phyloP scores from a whole-genome alignment of 1,140 invertebrate genomes.

The Aphelenchoides besseyi region DNA sequence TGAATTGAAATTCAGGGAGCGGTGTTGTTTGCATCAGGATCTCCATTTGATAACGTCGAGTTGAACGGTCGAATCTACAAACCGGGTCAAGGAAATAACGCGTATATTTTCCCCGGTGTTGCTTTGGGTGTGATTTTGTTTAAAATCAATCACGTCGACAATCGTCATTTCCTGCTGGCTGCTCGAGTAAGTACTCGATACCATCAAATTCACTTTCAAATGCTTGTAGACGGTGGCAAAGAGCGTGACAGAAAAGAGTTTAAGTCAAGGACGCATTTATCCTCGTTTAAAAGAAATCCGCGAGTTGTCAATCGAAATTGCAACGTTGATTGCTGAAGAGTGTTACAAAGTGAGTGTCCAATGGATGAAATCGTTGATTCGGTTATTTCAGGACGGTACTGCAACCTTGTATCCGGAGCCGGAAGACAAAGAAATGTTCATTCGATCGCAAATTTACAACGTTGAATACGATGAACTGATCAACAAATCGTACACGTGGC shows the following conservation, averaged over 20 bases:
- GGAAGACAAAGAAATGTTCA: conserved; percentile 66
- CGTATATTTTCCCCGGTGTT: conserved; percentile 91
- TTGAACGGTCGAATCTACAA: conserved; percentile 76
- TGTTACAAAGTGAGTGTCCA: no score
- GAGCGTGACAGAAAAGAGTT: conserved; percentile 76
- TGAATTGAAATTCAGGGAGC: conserved; percentile 70
- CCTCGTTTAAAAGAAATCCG: conserved; percentile 83
- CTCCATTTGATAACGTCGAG: conserved; percentile 79
- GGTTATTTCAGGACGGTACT: conserved; percentile 63
- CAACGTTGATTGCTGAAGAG: conserved; percentile 77
- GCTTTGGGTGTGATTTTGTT: conserved; percentile 78
- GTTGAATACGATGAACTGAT: conserved; percentile 67
- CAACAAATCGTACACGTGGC: conserved; percentile 66
- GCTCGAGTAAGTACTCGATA: no score
- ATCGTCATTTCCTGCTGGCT: conserved; percentile 83
- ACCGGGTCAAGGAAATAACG: conserved; percentile 91
- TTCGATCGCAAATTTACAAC: conserved; percentile 66
- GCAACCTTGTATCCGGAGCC: conserved; percentile 67
- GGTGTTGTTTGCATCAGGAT: conserved; percentile 85
- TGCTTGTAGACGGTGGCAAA: conserved; percentile 78
- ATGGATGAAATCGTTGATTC: no score
- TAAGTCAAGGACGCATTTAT: conserved; percentile 84
- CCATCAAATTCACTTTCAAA: no score
- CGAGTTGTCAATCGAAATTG: conserved; percentile 82
- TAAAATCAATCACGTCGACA: conserved; percentile 80